Conservation (phyloP, 2,888 invertebrate genomes). For the Chironomus riparius region DNA sequence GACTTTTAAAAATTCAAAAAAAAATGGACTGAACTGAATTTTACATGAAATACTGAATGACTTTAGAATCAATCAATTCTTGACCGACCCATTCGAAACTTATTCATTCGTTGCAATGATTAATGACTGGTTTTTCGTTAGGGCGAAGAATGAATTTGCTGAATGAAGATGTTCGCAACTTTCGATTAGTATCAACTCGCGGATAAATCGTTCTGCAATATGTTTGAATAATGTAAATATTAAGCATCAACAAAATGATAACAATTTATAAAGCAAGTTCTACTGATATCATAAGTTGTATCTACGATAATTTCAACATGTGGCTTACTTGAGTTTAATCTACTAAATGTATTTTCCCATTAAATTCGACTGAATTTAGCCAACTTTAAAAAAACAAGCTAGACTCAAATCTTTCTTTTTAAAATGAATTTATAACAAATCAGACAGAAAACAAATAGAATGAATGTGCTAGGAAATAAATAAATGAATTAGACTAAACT, state of each 20-base stretch:
- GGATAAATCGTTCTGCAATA: not conserved
- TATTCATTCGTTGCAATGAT: no score
- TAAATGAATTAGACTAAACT: no score
- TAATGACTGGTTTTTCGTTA: not conserved
- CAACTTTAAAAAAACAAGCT: not conserved
- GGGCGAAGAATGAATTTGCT: conserved; percentile 4
- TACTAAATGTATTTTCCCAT: not conserved
- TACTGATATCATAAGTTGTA: not conserved
- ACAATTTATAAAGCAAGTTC: no score
- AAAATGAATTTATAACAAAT: not conserved
- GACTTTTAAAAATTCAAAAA: no score
- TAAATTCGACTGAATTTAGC: not conserved
- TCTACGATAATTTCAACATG: not conserved
- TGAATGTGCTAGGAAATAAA: not conserved
- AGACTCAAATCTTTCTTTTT: not conserved
- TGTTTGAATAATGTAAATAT: not conserved
- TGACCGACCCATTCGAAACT: no score
- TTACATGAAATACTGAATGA: no score
- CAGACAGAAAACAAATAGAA: not conserved
- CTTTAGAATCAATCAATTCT: no score
- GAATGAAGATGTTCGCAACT: not conserved
- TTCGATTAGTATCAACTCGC: conserved; percentile 15
- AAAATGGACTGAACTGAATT: no score
- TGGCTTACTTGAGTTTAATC: not conserved
- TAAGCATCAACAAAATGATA: not conserved